These are phyloP conservation scores for Cryptosula pallasiana DNA, from an alignment of 2,888 invertebrate genomes.

Conservation along the genomic window DNA sequence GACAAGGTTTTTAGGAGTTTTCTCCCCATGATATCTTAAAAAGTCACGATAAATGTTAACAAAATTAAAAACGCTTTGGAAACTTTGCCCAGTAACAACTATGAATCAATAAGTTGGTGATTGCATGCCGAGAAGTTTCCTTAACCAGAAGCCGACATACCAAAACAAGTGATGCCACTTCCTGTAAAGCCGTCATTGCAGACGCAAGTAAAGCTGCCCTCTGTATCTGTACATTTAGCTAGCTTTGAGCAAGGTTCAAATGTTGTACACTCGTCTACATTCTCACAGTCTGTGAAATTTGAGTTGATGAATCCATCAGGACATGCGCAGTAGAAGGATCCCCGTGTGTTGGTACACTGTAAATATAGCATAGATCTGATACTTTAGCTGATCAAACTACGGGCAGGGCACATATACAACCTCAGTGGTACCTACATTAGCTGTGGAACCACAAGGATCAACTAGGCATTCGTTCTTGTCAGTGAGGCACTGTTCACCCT, in stretches of 20 bases:
- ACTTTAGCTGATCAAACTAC: neutral
- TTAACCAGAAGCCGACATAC: no score
- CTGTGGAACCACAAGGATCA: neutral
- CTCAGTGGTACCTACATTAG: constrained; percentile 9
- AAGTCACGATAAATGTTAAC: no score
- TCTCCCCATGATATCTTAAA: no score
- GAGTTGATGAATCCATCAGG: neutral
- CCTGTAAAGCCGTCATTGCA: constrained; percentile 5
- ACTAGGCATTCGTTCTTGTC: constrained; percentile 18
- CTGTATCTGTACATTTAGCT: neutral
- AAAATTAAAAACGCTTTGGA: no score
- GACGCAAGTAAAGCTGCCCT: neutral
- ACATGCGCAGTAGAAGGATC: neutral
- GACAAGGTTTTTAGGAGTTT: no score
- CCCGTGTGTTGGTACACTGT: neutral
- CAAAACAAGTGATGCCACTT: neutral
- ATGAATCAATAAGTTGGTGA: no score
- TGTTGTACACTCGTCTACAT: constrained; percentile 1
- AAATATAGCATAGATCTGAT: neutral
- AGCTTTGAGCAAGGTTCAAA: constrained; percentile 1
- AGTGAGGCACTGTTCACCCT: constrained; percentile 6
- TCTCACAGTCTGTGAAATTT: constrained; percentile 14
- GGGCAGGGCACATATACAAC: neutral
- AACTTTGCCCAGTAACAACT: no score
- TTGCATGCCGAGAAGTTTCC: no score